Evolutionary conservation across 2,113 vertebrate species (phyloP), one percentile per base, ranked within the genome.

Genomic region (Pangasianodon gigas): DNA sequence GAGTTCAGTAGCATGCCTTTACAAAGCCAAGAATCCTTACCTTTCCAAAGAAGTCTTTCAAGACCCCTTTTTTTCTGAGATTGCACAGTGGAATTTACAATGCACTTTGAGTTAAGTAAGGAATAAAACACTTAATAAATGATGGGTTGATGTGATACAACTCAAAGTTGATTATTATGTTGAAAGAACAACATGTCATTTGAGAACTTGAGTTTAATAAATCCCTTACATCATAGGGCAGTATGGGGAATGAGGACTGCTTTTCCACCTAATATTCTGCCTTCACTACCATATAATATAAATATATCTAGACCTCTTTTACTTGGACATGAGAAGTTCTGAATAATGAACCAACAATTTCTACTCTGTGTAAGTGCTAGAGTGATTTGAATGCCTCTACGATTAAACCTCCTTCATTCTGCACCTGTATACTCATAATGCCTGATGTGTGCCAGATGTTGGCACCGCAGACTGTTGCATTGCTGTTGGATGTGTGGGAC

Each of bases 401-500:
- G 13, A 32, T n/a, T 6, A 83, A 56, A 58, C 81, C 32, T 44
- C 18, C 32, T 85, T 79, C 83, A 79, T 85, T 83, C 83, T 69
- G 58, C 84, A 90, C 74, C 89, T 90, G 74, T 52, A 54, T 69
- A 44, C 74, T 90, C 89, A 86, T 54, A 58, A 21, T 21, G 44
- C 82, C 77, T 86, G 81, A 85, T 89, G 88, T 75, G 54, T 37
- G 56, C 56, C 89, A 90, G 84, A 89, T 86, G 89, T 84, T 54
- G 75, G 56, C 65, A 56, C 51, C 16, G 6, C 48, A 84, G 51
- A 58, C 44, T 46, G 10, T 19, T 48, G 29, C 88, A 75, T 89
- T 84, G 41, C 82, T 84, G 19, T 85, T 69, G 65, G 48, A 89
- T 89, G 88, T 84, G 84, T 89, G 48, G 69, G 88, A 85, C 41